Conservation (phyloP, 2,888 invertebrate genomes). For the Pycnomerus fuliginosus region DNA sequence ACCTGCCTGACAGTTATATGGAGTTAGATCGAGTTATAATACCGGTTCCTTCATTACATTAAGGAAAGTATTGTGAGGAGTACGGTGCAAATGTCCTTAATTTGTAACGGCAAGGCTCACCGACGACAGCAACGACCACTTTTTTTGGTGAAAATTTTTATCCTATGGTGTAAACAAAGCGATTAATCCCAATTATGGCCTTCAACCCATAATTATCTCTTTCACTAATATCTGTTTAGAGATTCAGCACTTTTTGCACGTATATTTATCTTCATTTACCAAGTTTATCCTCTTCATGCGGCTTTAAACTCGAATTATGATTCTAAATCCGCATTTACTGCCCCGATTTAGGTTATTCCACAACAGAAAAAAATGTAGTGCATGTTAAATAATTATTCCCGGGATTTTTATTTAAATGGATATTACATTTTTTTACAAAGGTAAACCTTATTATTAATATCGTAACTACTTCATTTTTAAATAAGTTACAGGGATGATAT, state of each 20-base stretch:
- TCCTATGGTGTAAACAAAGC: conserved; percentile 4
- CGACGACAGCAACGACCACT: conserved; percentile 3
- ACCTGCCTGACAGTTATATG: conserved; percentile 30
- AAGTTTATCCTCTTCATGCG: neutral
- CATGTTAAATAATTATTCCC: too few species aligned
- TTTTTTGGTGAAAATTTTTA: conserved; percentile 1
- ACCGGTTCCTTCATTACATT: conserved; percentile 22
- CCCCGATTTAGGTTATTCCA: too few species aligned
- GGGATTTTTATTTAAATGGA: too few species aligned
- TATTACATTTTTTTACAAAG: conserved; percentile 15
- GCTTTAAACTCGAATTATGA: neutral
- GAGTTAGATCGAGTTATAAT: conserved; percentile 26
- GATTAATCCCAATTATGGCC: conserved; percentile 16
- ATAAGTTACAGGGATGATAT: too few species aligned
- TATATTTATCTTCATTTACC: conserved; percentile 17
- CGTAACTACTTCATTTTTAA: conserved; percentile 19
- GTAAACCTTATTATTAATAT: conserved; percentile 21
- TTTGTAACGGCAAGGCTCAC: neutral
- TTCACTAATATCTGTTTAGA: conserved; percentile 13
- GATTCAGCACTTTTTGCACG: conserved; percentile 13
- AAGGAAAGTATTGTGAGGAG: conserved; percentile 17
- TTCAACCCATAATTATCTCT: conserved; percentile 10
- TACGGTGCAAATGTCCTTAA: neutral
- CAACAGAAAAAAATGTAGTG: too few species aligned
- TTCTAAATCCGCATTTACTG: too few species aligned